Percentiles rank a stretch among this genome's conserved stretches.
Evolutionary conservation across 1,140 invertebrate genomes (phyloP).

Genomic region (Eupristina koningsbergeri): DNA sequence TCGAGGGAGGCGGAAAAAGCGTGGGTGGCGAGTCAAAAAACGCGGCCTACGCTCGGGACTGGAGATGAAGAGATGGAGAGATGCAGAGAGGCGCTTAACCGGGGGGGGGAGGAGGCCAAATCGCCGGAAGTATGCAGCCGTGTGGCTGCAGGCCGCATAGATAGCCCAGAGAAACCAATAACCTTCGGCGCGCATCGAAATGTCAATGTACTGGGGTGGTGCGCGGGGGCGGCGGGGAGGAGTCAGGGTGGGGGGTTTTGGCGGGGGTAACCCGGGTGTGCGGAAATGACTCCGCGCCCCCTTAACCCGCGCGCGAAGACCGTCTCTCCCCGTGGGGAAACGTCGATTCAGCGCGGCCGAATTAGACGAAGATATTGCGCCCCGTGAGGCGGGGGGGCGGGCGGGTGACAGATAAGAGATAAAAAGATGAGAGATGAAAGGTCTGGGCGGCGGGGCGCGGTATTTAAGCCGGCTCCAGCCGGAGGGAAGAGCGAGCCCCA

Average conservation of each 20-base stretch:
- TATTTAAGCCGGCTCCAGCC: not conserved
- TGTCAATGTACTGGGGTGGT: constrained; percentile 20
- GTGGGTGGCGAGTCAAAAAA: constrained; percentile 37
- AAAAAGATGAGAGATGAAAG: not conserved
- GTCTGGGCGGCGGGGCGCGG: not conserved
- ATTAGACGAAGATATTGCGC: constrained; percentile 36
- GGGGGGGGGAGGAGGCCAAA: not conserved
- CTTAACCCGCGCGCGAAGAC: not conserved
- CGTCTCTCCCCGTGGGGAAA: not conserved
- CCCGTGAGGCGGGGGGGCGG: not conserved
- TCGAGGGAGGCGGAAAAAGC: constrained; percentile 39
- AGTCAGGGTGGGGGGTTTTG: no score
- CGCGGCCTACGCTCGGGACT: constrained; percentile 16
- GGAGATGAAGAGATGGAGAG: no score
- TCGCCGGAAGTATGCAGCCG: constrained; percentile 16
- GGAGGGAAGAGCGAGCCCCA: not conserved
- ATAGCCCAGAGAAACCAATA: constrained; percentile 34
- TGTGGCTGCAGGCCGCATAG: not conserved
- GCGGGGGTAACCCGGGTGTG: not conserved
- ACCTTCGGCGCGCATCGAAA: constrained; percentile 41
- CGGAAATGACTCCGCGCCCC: constrained; percentile 17
- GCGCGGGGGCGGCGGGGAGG: not conserved
- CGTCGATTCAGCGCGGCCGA: constrained; percentile 38
- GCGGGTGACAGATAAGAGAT: not conserved
- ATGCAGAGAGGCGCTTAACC: constrained; percentile 41